Base-by-base conservation (phyloP, 2,113 vertebrate species). In the Chloropsis cyanopogon region DNA sequence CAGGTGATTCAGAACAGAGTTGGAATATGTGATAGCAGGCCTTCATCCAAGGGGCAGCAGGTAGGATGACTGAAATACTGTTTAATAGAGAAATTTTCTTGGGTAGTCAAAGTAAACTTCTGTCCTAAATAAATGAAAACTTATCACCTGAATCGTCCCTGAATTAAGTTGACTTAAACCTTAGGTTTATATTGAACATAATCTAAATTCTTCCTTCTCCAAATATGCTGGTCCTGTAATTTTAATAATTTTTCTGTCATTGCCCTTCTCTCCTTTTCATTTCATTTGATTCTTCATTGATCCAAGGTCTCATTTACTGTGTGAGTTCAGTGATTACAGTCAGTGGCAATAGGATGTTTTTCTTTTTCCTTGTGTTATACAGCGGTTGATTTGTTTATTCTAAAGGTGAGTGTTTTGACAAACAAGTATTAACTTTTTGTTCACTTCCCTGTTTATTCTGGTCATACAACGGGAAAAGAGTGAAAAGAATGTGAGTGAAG, bases 391-490 rank as follows among this genome's bases (percentile, higher is more conserved):
- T 94, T 81, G 49, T 87, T 88, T 86, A 61, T 80, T 23, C 39
- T 77, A 16, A 90, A 54, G 35, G 46, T 77, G 71, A 92, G 42
- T 21, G 2, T 90, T 91, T 95, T 85, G 82, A 44, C 59, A 66
- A 77, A 46, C 39, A 66, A 49, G 4, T 54, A 52, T 46, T 79
- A 87, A 35, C 53, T 61, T 91, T 90, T 88, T 85, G n/a, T 93
- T 92, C 85, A 66, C 75, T 94, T 87, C 61, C 54, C 13, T 93
- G 39, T 95, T 95, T 94, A 59, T 85, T 91, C 25, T 91, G 59
- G 50, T 85, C 33, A 21, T 73, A 24, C 53, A 82, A 68, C 50
- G 86, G 47, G 60, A 81, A 63, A 76, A 80, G 54, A 66, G 25
- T 57, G 79, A 90, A 80, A 92, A 80, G 53, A 86, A 39, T 70